Percentiles rank a stretch among this genome's conserved stretches.
These are phyloP conservation scores for Vicugna pacos DNA, from an alignment of 2,113 vertebrate genomes.

Conservation along the genomic window DNA sequence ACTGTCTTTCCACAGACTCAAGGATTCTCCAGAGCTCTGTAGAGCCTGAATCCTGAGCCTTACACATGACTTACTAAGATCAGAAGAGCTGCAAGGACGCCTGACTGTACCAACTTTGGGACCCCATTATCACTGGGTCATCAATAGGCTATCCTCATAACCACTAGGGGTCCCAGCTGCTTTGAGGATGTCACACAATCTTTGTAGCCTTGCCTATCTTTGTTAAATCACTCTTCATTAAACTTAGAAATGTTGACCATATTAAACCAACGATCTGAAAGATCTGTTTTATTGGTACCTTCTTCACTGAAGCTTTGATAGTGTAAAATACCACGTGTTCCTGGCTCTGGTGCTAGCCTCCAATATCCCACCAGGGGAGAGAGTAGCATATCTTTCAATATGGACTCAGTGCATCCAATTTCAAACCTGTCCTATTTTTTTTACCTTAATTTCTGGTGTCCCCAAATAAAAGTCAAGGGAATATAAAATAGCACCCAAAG, in stretches of 20 bases:
- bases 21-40: neutral
- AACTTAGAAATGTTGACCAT: neutral
- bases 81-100: neutral
- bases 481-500: slow-evolving; percentile 80
- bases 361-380: neutral
- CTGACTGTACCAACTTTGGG: neutral
- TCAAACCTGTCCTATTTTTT: slow-evolving; percentile 69
- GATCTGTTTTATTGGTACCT: neutral
- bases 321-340: neutral
- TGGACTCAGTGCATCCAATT: neutral
- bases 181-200: neutral
- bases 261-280: slow-evolving; percentile 42
- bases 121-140: neutral
- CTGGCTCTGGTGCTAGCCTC: neutral
- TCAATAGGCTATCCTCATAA: neutral
- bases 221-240: slow-evolving; percentile 37
- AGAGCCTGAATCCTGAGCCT: neutral
- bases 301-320: neutral
- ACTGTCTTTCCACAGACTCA: neutral
- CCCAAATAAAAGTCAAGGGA: slow-evolving; percentile 77
- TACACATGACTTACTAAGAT: neutral
- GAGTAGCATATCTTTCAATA: neutral
- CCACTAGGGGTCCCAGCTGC: neutral
- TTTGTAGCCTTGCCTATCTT: neutral
- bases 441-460: slow-evolving; percentile 63